phyloP scores from a whole-genome alignment of 2,797 vertebrate species.

The Rhincodon typus region DNA sequence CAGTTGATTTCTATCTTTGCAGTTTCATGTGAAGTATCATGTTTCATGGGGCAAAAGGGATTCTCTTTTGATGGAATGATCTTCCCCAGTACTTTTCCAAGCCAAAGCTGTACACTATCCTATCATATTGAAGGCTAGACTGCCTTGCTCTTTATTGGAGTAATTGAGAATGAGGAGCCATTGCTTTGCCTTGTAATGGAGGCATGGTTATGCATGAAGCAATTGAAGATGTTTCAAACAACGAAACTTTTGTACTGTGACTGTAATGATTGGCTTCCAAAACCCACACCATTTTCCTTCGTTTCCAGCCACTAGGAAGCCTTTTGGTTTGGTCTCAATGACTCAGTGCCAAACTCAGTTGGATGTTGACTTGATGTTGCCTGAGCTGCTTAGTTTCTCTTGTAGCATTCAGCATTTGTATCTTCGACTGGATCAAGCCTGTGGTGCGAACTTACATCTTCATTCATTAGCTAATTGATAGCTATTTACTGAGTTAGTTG shows the following conservation, averaged over 20 bases:
- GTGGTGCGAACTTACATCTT: background rate
- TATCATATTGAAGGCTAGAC: background rate
- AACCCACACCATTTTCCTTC: background rate
- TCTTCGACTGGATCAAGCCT: background rate
- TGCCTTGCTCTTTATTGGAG: background rate
- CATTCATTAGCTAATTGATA: background rate
- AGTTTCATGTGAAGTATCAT: background rate
- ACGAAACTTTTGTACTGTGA: background rate
- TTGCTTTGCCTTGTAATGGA: background rate
- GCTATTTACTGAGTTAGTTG: background rate
- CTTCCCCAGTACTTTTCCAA: background rate
- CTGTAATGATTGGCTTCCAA: background rate
- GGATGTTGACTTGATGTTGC: background rate
- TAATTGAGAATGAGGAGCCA: background rate
- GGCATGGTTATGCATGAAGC: background rate
- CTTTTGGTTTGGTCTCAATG: background rate
- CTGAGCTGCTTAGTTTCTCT: background rate
- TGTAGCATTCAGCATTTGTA: background rate
- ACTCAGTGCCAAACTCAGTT: background rate
- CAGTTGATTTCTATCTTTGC: background rate
- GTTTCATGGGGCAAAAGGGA: background rate
- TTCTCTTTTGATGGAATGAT: background rate
- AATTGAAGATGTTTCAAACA: background rate
- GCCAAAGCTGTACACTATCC: background rate
- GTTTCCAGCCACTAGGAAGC: background rate